Conservation (phyloP, 2,888 invertebrate species). For the Leucozona laternaria region DNA sequence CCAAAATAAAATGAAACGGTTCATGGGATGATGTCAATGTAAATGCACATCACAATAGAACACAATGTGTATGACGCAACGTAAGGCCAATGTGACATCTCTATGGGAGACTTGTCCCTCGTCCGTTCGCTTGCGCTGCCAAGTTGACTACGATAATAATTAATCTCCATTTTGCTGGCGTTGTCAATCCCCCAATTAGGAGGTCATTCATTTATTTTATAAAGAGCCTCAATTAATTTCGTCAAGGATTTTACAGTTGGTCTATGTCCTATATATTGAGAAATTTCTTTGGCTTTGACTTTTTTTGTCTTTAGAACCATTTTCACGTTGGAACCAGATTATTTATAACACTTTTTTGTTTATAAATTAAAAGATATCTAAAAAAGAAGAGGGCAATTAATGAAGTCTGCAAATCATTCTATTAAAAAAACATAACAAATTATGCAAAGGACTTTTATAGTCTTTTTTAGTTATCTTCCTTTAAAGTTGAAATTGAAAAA, state of each 20-base stretch:
- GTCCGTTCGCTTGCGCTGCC: conserved; percentile 34
- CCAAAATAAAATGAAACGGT: neutral
- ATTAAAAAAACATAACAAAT: conserved; percentile 39
- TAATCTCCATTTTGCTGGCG: conserved; percentile 77
- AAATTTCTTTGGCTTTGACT: conserved; percentile 46
- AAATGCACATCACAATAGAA: conserved; percentile 36
- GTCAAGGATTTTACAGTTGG: conserved; percentile 67
- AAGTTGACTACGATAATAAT: conserved; percentile 74
- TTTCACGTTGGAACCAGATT: conserved; percentile 45
- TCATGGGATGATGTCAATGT: conserved; percentile 17
- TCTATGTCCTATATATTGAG: conserved; percentile 56
- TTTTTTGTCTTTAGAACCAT: conserved; percentile 18
- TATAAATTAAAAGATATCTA: conserved; percentile 24
- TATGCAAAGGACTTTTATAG: conserved; percentile 9
- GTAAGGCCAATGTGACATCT: conserved; percentile 57
- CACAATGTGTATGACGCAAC: conserved; percentile 10
- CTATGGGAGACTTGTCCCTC: conserved; percentile 53
- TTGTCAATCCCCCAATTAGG: conserved; percentile 77
- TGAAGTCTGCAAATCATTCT: conserved; percentile 35
- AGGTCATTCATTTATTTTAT: conserved; percentile 78
- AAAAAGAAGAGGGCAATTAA: conserved; percentile 24
- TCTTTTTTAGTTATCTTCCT: conserved; percentile 14
- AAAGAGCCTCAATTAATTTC: conserved; percentile 78
- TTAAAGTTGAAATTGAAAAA: conserved; percentile 35
- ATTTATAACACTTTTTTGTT: conserved; percentile 52